Evolutionary conservation across 2,888 invertebrate genomes (phyloP), one percentile per base, ranked within the genome.

Genomic region (Sicus ferrugineus): DNA sequence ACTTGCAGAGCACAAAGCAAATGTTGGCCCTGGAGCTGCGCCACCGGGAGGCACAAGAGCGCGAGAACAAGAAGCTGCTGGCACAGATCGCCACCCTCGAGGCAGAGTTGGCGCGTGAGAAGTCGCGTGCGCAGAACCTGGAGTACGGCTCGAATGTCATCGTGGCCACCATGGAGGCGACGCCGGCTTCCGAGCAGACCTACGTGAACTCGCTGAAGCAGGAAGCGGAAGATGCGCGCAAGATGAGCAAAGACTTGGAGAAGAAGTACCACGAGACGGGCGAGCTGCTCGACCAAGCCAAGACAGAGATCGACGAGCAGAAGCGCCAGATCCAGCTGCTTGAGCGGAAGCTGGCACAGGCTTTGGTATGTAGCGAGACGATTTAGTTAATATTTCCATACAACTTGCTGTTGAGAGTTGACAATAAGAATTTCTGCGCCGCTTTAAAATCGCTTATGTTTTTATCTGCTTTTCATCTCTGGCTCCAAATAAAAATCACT

Each of bases 1-100:
- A 96, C 83, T 88, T 96, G 48, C 95, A 96, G 81, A 95, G 95
- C 70, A 95, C 95, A 7, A 96, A 96, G 84, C 95, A 96, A 86
- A 90, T 96, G 88, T 86, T 96, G 72, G 95, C 95, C 16, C 88
- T 94, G 70, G 96, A 96, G 86, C 86, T 95, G 76, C 88, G 93
- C 79, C 94, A 94, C 80, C 95, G 94, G 80, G 94, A 94, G 84
- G 92, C 92, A 0, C 89, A 94, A 79, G 93, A 92, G 77, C 87
- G 94, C 79, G 95, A 96, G 85, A 95, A 94, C 81, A 94, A 94
- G 83, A 90, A 94, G 77, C 88, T 95, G 63, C 87, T 91, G 82
- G 90, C 92, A 63, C 91, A 91, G 84, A 91, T 95, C 81, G 89
- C 91, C 30, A 93, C 93, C 79, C 86, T 95, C 75, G 94, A 95